These are phyloP conservation scores for Drosophila watanabei DNA, from an alignment of 1,140 invertebrate species.

Conservation along the genomic window DNA sequence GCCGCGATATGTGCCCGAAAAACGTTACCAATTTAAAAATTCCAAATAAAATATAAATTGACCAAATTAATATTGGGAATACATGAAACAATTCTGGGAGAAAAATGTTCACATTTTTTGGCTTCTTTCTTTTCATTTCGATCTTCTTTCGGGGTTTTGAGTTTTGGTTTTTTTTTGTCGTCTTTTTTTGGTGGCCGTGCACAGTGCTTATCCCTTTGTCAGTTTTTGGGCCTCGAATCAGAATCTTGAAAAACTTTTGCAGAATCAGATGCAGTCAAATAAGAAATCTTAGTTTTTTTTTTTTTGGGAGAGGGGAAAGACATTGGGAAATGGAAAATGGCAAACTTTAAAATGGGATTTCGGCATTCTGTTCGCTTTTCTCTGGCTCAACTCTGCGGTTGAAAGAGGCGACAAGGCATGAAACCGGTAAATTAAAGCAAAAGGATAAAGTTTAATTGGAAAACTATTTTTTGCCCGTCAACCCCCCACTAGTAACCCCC, in stretches of 20 bases:
- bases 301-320: conserved; percentile 8
- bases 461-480: conserved; percentile 82
- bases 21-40: conserved; percentile 85
- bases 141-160: conserved; percentile 22
- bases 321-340: conserved; percentile 54
- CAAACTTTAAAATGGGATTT: conserved; percentile 81
- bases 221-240: conserved; percentile 29
- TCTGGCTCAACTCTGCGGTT: conserved; percentile 74
- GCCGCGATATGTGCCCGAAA: conserved; percentile 72
- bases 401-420: conserved; percentile 85
- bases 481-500: background rate
- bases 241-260: conserved; percentile 41
- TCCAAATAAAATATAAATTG: conserved; percentile 86
- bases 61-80: conserved; percentile 85
- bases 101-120: conserved; percentile 81
- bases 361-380: conserved; percentile 50
- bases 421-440: conserved; percentile 85
- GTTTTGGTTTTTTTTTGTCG: conserved; percentile 9
- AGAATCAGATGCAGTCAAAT: conserved; percentile 37
- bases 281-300: conserved; percentile 61
- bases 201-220: conserved; percentile 43
- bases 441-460: conserved; percentile 86
- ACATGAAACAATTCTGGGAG: conserved; percentile 85
- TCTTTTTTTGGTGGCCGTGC: conserved; percentile 7
- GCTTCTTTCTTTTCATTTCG: conserved; percentile 33